A percentile compares a stretch with the other conserved stretches of the same genome.
These are phyloP conservation scores for Acleris emargana DNA, from an alignment of 2,888 invertebrate genomes.

Conservation along the genomic window DNA sequence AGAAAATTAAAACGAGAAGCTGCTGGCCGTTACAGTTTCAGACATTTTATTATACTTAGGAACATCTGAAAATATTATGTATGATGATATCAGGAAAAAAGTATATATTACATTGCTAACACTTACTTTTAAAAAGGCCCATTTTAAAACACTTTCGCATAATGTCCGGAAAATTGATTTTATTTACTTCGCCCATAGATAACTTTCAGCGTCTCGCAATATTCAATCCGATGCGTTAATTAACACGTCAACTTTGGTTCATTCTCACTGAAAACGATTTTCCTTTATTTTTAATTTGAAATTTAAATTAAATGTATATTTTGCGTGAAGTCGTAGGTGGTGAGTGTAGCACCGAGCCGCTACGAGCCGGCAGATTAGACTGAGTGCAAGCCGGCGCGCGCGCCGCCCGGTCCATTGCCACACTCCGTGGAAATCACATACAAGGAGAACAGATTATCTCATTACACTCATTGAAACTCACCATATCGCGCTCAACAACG, in stretches of 20 bases:
- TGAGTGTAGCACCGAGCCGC: conserved; percentile 64
- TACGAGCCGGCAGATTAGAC: conserved; percentile 61
- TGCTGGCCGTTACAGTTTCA: too few relatives aligned
- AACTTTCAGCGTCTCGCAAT: conserved; percentile 23
- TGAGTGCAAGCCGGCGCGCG: conserved; percentile 54
- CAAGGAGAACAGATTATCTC: conserved; percentile 41
- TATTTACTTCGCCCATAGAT: conserved; percentile 67
- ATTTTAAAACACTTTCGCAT: conserved; percentile 81
- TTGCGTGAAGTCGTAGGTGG: conserved; percentile 45
- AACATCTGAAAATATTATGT: neutral
- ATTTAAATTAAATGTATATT: conserved; percentile 39
- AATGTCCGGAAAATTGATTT: conserved; percentile 62
- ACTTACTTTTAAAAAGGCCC: conserved; percentile 80
- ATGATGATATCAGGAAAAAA: neutral
- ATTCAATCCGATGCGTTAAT: neutral
- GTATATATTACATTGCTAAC: conserved; percentile 31
- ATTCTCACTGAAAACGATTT: neutral
- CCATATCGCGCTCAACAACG: conserved; percentile 15
- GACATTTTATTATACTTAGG: neutral
- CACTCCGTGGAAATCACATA: conserved; percentile 52
- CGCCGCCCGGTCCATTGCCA: conserved; percentile 67
- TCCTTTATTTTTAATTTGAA: neutral
- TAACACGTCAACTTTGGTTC: conserved; percentile 4
- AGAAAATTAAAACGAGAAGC: too few relatives aligned
- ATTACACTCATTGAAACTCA: conserved; percentile 34